Percentiles rank a stretch among this genome's conserved stretches.
phyloP scores from a whole-genome alignment of 2,113 vertebrate species.

The Notarius quadriscutis region DNA sequence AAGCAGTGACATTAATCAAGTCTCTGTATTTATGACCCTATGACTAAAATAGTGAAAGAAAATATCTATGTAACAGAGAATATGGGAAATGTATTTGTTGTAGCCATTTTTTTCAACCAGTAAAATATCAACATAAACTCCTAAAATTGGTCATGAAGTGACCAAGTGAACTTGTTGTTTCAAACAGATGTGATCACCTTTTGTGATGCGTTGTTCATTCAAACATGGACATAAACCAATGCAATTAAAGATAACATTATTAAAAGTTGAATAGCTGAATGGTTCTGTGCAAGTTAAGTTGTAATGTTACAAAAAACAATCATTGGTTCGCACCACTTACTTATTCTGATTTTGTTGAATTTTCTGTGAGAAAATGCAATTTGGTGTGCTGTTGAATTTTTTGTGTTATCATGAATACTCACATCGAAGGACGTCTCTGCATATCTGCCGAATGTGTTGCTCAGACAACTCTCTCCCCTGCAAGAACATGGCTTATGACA shows the following conservation, averaged over 20 bases:
- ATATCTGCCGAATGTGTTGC: constrained; percentile 89
- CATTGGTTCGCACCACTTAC: background rate
- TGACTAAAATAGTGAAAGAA: background rate
- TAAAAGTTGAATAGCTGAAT: too few species aligned
- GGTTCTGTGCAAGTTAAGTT: too few species aligned
- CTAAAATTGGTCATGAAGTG: background rate
- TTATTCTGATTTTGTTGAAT: background rate
- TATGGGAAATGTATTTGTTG: background rate
- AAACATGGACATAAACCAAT: background rate
- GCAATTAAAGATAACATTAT: background rate
- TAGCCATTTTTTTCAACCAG: background rate
- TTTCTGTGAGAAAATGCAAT: background rate
- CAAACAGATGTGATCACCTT: background rate
- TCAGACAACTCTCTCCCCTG: constrained; percentile 87
- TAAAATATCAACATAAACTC: background rate
- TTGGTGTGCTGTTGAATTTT: background rate
- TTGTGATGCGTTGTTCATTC: background rate
- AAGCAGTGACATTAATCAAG: too few species aligned
- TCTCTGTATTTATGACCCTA: too few species aligned
- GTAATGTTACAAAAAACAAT: too few species aligned
- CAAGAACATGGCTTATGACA: constrained; percentile 36
- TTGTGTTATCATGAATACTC: constrained; percentile 64
- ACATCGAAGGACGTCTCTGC: constrained; percentile 89
- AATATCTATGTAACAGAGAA: too few species aligned
- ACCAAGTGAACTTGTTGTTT: background rate